These are phyloP conservation scores for Zonitis immaculata DNA, from an alignment of 2,888 invertebrate species.

Conservation along the genomic window DNA sequence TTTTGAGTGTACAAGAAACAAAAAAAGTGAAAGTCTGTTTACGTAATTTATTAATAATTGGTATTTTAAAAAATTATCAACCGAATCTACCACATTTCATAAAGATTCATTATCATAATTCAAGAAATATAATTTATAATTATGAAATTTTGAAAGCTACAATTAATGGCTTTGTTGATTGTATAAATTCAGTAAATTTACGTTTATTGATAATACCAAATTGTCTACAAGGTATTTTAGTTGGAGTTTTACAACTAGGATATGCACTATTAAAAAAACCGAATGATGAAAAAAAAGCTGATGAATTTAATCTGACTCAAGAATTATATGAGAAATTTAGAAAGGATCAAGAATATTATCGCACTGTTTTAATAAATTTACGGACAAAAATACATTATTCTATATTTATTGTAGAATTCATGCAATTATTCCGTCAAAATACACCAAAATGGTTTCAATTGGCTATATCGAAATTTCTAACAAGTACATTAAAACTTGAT, in stretches of 20 bases:
- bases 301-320: conserved; percentile 53
- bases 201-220: conserved; percentile 55
- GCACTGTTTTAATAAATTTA: conserved; percentile 51
- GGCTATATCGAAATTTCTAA: conserved; percentile 58
- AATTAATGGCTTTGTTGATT: conserved; percentile 51
- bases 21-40: conserved; percentile 58
- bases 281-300: conserved; percentile 30
- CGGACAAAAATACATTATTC: conserved; percentile 57
- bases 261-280: conserved; percentile 64
- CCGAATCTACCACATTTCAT: conserved; percentile 47
- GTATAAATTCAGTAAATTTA: conserved; percentile 52
- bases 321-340: conserved; percentile 53
- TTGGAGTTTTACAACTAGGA: conserved; percentile 64
- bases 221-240: conserved; percentile 59
- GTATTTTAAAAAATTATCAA: conserved; percentile 61
- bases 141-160: conserved; percentile 53
- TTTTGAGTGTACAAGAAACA: conserved; percentile 64
- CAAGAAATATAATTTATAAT: conserved; percentile 45
- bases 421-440: conserved; percentile 57
- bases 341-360: conserved; percentile 53
- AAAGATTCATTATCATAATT: conserved; percentile 30
- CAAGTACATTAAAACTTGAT: conserved; percentile 54
- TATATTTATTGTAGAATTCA: conserved; percentile 63
- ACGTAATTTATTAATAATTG: conserved; percentile 61
- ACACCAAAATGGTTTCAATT: conserved; percentile 62